phyloP scores from a whole-genome alignment of 2,888 invertebrate species.

The Noctua pronuba region DNA sequence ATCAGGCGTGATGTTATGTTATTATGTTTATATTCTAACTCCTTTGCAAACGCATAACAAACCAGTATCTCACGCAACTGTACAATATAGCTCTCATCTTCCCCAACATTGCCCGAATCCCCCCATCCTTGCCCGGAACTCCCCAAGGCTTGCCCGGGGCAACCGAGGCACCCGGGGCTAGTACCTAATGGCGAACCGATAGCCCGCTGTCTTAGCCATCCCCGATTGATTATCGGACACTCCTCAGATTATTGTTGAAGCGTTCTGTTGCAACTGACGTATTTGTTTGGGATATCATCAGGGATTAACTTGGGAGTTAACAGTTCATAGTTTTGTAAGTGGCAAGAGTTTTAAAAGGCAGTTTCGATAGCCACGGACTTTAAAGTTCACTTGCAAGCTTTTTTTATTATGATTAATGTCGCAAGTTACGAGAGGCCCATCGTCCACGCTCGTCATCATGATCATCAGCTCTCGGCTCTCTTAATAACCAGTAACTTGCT shows the following conservation, averaged over 20 bases:
- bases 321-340: not conserved
- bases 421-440: not conserved
- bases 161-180: not conserved
- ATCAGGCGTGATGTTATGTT: not conserved
- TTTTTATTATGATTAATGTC: not conserved
- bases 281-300: conserved; percentile 31
- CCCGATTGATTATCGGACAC: conserved; percentile 49
- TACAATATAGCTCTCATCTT: conserved; percentile 1
- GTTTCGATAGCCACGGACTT: not conserved
- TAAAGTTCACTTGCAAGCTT: not conserved
- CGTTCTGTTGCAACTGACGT: conserved; percentile 14
- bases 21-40: not conserved
- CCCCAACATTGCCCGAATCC: conserved; percentile 41
- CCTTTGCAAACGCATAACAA: not conserved
- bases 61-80: conserved; percentile 26
- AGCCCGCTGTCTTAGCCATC: conserved; percentile 55
- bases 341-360: not conserved
- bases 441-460: not conserved
- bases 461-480: not conserved
- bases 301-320: not conserved
- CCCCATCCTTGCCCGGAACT: not conserved
- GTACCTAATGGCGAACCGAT: conserved; percentile 63
- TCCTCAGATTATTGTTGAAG: conserved; percentile 26
- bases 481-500: not conserved
- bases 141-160: conserved; percentile 20